A percentile compares a stretch with the other conserved stretches of the same genome.
Conservation (phyloP, 2,797 vertebrate species). For the Adelosebastes latens region DNA sequence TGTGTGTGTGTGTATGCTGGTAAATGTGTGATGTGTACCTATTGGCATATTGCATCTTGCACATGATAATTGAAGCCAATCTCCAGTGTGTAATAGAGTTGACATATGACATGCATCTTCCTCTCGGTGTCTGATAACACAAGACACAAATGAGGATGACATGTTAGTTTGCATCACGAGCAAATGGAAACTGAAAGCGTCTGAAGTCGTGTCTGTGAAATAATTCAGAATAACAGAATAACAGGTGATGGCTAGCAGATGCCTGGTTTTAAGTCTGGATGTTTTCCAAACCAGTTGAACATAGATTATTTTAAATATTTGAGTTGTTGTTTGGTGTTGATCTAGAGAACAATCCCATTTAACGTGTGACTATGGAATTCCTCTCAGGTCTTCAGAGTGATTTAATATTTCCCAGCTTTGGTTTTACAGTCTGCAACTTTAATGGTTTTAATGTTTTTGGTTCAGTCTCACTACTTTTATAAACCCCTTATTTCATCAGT, state of each 20-base stretch:
- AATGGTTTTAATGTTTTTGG: neutral
- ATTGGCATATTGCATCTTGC: conserved; percentile 6
- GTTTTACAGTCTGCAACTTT: neutral
- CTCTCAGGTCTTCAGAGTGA: neutral
- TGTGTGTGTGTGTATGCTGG: neutral
- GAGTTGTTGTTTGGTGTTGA: neutral
- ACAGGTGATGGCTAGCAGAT: neutral
- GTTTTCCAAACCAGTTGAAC: neutral
- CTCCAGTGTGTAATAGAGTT: conserved; percentile 23
- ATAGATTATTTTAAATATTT: neutral
- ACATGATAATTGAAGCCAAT: conserved; percentile 23
- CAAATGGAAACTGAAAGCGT: neutral
- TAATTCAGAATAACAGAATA: neutral
- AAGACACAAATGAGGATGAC: conserved; percentile 1
- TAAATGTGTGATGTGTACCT: neutral
- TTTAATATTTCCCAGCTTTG: neutral
- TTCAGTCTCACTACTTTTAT: neutral
- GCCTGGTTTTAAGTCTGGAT: neutral
- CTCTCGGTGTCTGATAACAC: neutral
- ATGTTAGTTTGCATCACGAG: conserved; percentile 2
- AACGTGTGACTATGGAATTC: neutral
- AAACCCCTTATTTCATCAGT: neutral
- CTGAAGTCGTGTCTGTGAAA: neutral
- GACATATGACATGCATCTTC: conserved; percentile 16
- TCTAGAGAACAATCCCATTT: neutral